Evolutionary conservation across 2,888 invertebrate species (phyloP), one percentile per base, ranked within the genome.

Genomic region (Chrysodeixis includens): DNA sequence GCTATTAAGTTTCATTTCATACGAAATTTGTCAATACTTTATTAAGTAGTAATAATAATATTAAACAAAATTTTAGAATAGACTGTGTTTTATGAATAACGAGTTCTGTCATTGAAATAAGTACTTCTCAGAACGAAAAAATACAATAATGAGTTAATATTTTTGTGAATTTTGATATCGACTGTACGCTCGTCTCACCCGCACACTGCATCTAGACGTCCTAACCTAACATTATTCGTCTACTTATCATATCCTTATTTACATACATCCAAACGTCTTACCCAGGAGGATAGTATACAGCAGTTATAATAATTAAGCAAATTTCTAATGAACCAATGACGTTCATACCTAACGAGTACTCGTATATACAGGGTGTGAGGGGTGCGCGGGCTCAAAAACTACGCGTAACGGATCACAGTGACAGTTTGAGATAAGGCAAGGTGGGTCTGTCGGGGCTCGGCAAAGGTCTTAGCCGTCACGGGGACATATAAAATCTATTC

Each of bases 401-500:
- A 92, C 87, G 86, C 88, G 90, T 93, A 92, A 89, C 89, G 91
- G 92, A 94, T 94, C 94, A 94, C 94, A 94, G 94, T 90, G 91
- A 89, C 88, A 92, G 91, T 92, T 92, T 90, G 92, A 92, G 88
- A 86, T 93, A 93, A 93, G 94, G 94, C 93, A 93, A 92, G 92
- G 93, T 93, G 93, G 91, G 87, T 88, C 83, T 86, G 85, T 84
- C 86, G 86, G 83, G 83, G 80, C 67, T 78, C 81, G 73, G 61
- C 57, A 20, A 69, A 66, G 63, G 58, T 60, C 44, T 51, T 67
- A 62, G 65, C 67, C 74, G 72, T n/a, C 69, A 58, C 64, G 52
- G 30, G 35, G 55, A 49, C 14, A 14, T 26, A 22, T 52, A 12
- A 26, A 52, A 26, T 22, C 52, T 52, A 26, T 52, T 22, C 14